A percentile compares a stretch with the other conserved stretches of the same genome.
phyloP scores from a whole-genome alignment of 1,140 invertebrate species.

The Chrysoperla carnea region DNA sequence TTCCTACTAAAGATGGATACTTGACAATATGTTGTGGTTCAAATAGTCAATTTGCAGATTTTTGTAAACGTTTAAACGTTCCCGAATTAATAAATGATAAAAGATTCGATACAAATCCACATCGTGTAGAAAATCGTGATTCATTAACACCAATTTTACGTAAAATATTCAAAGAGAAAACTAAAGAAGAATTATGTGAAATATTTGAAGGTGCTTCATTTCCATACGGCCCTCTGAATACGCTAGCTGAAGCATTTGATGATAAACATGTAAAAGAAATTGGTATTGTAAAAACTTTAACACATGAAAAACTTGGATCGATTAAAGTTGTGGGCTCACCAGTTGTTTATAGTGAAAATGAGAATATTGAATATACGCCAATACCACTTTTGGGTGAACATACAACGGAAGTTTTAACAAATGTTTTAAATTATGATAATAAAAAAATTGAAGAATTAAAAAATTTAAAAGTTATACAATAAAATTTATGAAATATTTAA shows the following conservation, averaged over 20 bases:
- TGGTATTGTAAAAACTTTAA: conserved; percentile 55
- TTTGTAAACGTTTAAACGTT: conserved; percentile 45
- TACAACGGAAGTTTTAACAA: conserved; percentile 53
- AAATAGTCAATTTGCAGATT: conserved; percentile 52
- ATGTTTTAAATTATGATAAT: conserved; percentile 48
- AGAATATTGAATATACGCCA: conserved; percentile 49
- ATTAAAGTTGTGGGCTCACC: conserved; percentile 75
- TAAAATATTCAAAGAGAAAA: conserved; percentile 41
- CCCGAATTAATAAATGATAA: conserved; percentile 38
- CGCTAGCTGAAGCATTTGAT: conserved; percentile 65
- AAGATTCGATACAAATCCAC: conserved; percentile 52
- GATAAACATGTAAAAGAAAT: conserved; percentile 70
- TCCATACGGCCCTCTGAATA: conserved; percentile 83
- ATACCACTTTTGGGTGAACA: conserved; percentile 80
- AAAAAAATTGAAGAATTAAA: conserved; percentile 37
- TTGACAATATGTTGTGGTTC: conserved; percentile 73
- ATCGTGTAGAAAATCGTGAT: conserved; percentile 58
- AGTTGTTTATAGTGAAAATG: conserved; percentile 55
- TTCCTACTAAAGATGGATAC: conserved; percentile 63
- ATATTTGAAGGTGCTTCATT: conserved; percentile 57
- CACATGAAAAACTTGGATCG: conserved; percentile 48
- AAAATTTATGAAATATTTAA: conserved; percentile 7
- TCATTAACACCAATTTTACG: conserved; percentile 45
- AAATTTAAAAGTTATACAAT: conserved; percentile 32
- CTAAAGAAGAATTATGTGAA: conserved; percentile 57